Evolutionary conservation across 2,113 vertebrate species (phyloP).

Genomic region (Psephotus haematonotus): DNA sequence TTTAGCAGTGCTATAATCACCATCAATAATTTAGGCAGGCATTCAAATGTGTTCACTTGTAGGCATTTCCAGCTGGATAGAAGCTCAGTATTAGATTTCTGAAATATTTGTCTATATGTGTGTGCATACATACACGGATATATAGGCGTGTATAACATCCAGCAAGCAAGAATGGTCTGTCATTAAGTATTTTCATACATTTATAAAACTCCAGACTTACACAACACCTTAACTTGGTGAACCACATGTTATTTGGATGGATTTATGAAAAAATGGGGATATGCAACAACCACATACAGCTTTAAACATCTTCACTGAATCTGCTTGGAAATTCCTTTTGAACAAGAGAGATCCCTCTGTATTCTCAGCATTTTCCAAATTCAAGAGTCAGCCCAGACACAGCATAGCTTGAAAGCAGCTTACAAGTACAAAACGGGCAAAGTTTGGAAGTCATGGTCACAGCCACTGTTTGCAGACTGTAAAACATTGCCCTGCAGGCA

Average conservation of each 20-base stretch:
- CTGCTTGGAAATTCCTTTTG: neutral
- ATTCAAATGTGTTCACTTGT: neutral
- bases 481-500: fast-evolving
- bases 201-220: neutral
- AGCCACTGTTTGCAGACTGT: neutral
- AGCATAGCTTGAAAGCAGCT: neutral
- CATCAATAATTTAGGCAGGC: neutral
- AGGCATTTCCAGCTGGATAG: neutral
- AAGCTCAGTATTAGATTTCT: neutral
- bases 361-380: neutral
- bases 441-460: neutral
- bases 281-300: neutral
- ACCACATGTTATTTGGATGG: neutral
- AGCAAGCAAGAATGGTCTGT: neutral
- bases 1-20: neutral
- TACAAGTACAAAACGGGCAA: neutral
- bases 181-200: neutral
- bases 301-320: neutral
- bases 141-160: neutral
- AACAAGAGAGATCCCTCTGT: neutral
- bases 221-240: neutral
- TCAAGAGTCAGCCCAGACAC: neutral
- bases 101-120: neutral
- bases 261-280: neutral
- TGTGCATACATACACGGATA: neutral